phyloP scores from a whole-genome alignment of 2,797 vertebrate species.

The Pangasius mekongensis region DNA sequence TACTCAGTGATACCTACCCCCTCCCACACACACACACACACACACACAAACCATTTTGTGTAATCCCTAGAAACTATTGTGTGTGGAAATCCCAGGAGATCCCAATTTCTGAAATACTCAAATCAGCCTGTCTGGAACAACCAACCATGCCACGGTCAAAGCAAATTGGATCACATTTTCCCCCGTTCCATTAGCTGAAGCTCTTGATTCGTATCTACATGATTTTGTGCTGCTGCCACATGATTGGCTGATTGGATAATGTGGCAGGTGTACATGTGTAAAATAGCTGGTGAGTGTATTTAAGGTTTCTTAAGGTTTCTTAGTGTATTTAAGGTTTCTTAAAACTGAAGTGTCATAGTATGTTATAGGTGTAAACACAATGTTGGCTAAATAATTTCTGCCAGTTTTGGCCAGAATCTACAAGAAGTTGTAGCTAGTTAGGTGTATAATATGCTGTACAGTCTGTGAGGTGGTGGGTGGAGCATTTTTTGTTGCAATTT shows the following conservation, averaged over 20 bases:
- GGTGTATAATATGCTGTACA: neutral
- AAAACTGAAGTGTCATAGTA: neutral
- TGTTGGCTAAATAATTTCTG: neutral
- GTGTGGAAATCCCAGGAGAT: neutral
- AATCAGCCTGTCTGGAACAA: neutral
- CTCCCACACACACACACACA: too few relatives aligned
- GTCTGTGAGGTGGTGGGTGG: neutral
- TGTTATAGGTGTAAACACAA: neutral
- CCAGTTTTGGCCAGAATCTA: neutral
- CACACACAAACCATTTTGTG: neutral
- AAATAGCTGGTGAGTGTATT: neutral
- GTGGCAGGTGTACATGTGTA: neutral
- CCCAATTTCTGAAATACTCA: neutral
- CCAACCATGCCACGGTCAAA: neutral
- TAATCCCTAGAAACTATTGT: neutral
- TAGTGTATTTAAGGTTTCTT: neutral
- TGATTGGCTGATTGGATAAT: neutral
- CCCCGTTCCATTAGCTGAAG: neutral
- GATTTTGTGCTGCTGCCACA: neutral
- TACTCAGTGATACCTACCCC: too few relatives aligned
- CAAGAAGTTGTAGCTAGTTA: neutral
- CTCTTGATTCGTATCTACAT: neutral
- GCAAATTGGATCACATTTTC: neutral
- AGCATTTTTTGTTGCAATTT: neutral
- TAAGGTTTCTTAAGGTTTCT: neutral